Conservation (phyloP, 1,140 invertebrate genomes). For the Zaprionus ornatus region DNA sequence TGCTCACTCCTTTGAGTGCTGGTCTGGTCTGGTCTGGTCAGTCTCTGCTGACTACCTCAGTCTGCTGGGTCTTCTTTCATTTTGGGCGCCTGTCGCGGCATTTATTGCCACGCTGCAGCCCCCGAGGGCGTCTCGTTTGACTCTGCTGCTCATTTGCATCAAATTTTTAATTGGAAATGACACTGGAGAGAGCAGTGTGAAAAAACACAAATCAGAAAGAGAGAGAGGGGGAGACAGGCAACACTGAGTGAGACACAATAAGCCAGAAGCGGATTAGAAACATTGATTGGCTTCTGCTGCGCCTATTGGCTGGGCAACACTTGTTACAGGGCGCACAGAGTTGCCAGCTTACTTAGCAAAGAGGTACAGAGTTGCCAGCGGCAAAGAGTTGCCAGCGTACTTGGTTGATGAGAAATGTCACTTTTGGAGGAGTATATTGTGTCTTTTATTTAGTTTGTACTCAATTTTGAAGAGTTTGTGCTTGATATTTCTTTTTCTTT, state of each 20-base stretch:
- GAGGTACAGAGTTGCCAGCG: no score
- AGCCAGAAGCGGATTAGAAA: conserved; percentile 37
- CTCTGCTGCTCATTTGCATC: conserved; percentile 77
- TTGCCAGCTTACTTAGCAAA: no score
- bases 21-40: conserved; percentile 43
- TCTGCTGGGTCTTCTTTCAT: conserved; percentile 21
- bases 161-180: conserved; percentile 80
- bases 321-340: conserved; percentile 1
- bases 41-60: not conserved
- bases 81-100: conserved; percentile 68
- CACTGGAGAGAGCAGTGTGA: conserved; percentile 14
- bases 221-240: not conserved
- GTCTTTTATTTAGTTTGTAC: no score
- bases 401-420: no score
- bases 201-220: not conserved
- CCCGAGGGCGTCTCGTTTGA: conserved; percentile 56
- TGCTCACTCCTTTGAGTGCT: conserved; percentile 14
- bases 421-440: no score
- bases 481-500: no score
- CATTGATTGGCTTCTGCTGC: conserved; percentile 25
- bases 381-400: not conserved
- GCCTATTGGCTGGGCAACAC: conserved; percentile 11
- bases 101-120: conserved; percentile 72
- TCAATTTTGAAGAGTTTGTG: no score
- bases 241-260: conserved; percentile 30